Base-by-base conservation (phyloP, 2,113 vertebrate species). In the Willisornis vidua region DNA sequence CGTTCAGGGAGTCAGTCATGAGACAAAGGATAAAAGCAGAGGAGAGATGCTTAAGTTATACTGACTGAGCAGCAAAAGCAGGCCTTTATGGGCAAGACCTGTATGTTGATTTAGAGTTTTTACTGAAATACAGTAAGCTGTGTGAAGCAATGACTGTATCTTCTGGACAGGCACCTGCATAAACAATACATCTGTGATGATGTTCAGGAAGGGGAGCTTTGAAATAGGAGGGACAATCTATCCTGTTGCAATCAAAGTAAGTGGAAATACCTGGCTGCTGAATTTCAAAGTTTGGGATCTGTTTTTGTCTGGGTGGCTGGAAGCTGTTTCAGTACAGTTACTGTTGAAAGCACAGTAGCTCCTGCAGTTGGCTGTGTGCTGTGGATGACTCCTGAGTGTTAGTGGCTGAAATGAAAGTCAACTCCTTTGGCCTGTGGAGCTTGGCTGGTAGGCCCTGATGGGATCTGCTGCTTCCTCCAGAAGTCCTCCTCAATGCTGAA, bases 141-240 rank as follows among this genome's bases (percentile, higher is more conserved):
- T 66, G 48, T 85, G 68, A 83, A 91, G 17, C 54, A 85, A 23
- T 45, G 23, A 49, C n/a, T 80, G 48, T 1, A 3, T 94, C 48
- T 87, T 90, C 31, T 51, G 77, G 46, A 51, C 93, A 99, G 99
- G 99, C 85, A 99, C 99, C 72, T 99, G 99, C 87, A 98, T 99
- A 96, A 99, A 99, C 93, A 99, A 99, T 93, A 99, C 99, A 9
- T 99, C 99, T 0, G 99, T 99, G 86, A 99, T 99, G 99, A 99
- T 99, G 99, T 99, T 99, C 92, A 99, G 99, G 97, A 99, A 99
- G 77, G 99, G 99, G 89, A 99, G 99, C 96, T 99, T 99, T 97
- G 99, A 99, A 96, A 99, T 99, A 15, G 99, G 99, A 97, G 99
- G 98, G 17, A 99, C 98, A 2, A 99, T 99, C 67, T 98, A 99